phyloP scores from a whole-genome alignment of 2,797 vertebrate species.

The Lindbergichthys nudifrons region DNA sequence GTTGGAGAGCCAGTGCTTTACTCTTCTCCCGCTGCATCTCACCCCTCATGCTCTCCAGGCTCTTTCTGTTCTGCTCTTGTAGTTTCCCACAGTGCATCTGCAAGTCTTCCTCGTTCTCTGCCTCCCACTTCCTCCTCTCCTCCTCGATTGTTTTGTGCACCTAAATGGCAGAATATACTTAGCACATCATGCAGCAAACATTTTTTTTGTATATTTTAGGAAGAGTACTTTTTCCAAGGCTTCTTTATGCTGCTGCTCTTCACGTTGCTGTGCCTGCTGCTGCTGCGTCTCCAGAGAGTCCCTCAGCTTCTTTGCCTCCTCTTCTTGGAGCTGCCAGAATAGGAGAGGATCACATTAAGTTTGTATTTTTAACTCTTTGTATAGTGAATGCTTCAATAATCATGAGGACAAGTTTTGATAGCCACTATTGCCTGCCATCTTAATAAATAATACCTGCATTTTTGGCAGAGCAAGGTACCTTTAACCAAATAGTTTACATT shows the following conservation, averaged over 20 bases:
- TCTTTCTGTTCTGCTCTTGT: conserved; percentile 73
- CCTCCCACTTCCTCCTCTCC: conserved; percentile 69
- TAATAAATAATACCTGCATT: no score
- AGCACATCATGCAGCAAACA: conserved; percentile 4
- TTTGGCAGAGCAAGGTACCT: no score
- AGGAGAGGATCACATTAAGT: not conserved
- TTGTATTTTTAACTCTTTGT: not conserved
- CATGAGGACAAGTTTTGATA: not conserved
- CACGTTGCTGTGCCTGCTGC: conserved; percentile 61
- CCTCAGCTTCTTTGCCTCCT: conserved; percentile 71
- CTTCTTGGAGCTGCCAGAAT: conserved; percentile 74
- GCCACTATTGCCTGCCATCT: not conserved
- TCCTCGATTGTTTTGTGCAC: conserved; percentile 60
- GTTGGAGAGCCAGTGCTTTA: conserved; percentile 62
- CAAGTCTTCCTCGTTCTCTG: conserved; percentile 70
- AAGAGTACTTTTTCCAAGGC: conserved; percentile 71
- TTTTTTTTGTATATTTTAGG: not conserved
- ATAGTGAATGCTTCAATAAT: not conserved
- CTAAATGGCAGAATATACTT: conserved; percentile 48
- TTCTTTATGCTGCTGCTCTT: conserved; percentile 70
- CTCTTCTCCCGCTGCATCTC: conserved; percentile 72
- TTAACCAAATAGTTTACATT: no score
- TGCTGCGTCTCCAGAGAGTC: conserved; percentile 68
- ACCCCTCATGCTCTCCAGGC: conserved; percentile 36
- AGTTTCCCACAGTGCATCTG: conserved; percentile 62